These are phyloP conservation scores for Desmophyllum pertusum DNA, from an alignment of 92 coral and sea anemone genomes.

Conservation along the genomic window DNA sequence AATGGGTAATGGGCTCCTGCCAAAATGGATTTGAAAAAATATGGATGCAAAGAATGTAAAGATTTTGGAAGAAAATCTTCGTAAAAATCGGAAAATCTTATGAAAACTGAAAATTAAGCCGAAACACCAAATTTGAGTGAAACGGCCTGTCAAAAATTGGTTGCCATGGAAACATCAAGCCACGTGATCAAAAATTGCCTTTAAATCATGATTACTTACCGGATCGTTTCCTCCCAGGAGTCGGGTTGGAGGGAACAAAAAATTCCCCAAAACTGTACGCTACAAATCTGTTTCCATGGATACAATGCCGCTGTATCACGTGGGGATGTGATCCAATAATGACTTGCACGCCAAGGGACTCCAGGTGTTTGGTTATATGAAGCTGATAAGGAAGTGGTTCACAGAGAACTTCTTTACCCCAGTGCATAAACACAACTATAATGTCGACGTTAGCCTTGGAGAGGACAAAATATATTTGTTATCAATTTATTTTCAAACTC, in stretches of 20 bases:
- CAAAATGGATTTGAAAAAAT: too few relatives aligned
- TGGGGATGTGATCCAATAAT: constrained; percentile 74
- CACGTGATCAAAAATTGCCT: too few relatives aligned
- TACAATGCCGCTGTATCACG: constrained; percentile 56
- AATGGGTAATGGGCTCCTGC: too few relatives aligned
- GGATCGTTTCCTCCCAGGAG: constrained; percentile 10
- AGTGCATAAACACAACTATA: constrained; percentile 70
- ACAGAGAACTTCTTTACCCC: constrained; percentile 52
- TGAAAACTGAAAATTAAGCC: too few relatives aligned
- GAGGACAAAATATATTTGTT: too few relatives aligned
- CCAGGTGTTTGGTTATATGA: constrained; percentile 39
- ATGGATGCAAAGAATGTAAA: too few relatives aligned
- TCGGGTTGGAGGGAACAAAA: constrained; percentile 48
- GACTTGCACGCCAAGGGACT: constrained; percentile 66
- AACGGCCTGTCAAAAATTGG: too few relatives aligned
- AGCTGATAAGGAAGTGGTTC: constrained; percentile 35
- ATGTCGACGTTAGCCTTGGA: constrained; percentile 49
- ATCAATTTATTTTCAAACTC: too few relatives aligned
- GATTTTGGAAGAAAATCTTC: too few relatives aligned
- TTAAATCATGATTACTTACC: constrained; percentile 15
- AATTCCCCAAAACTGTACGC: constrained; percentile 72
- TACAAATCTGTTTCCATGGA: constrained; percentile 33
- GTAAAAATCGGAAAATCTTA: too few relatives aligned
- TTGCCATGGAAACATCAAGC: too few relatives aligned
- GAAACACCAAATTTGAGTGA: too few relatives aligned